Conservation (phyloP, 2,797 vertebrate species). For the Microhierax caerulescens region DNA sequence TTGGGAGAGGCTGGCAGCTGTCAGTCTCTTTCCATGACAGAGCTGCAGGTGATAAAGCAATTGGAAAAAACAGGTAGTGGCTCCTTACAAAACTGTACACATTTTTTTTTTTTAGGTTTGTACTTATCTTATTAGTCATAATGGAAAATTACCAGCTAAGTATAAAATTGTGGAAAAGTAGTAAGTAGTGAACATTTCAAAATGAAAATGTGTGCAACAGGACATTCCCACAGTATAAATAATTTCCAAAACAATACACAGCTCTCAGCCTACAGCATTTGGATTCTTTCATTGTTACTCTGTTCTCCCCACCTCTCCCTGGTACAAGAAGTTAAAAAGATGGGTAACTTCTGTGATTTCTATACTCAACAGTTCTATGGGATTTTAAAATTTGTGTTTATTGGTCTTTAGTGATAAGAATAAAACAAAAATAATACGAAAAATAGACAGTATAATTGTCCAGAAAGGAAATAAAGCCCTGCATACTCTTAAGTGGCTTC, state of each 20-base stretch:
- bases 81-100: neutral
- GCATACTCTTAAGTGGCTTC: neutral
- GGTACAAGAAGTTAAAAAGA: neutral
- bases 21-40: neutral
- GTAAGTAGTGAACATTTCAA: neutral
- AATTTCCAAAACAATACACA: neutral
- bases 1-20: neutral
- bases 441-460: neutral
- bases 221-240: neutral
- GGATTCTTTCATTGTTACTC: neutral
- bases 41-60: neutral
- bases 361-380: neutral
- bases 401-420: neutral
- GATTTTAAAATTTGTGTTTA: neutral
- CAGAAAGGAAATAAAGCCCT: neutral
- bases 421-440: neutral
- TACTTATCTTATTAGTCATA: neutral
- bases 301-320: rapidly evolving
- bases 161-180: neutral
- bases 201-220: neutral
- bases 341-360: neutral
- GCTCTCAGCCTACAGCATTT: neutral
- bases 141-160: neutral
- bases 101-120: neutral
- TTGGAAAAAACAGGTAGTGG: neutral